phyloP scores from a whole-genome alignment of 2,888 invertebrate genomes.

The Chloromyia formosa region DNA sequence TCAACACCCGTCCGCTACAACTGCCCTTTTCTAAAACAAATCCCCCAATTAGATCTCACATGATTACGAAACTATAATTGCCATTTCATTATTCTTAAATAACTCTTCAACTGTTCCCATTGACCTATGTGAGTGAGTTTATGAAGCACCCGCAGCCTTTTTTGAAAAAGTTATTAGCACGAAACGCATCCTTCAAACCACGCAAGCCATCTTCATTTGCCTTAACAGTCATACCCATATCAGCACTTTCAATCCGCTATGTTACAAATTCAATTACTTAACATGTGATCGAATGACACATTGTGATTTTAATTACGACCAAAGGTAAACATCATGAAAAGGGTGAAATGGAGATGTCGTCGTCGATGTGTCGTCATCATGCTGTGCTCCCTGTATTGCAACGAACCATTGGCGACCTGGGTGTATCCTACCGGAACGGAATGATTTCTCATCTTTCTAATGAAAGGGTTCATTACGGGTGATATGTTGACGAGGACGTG shows the following conservation, averaged over 20 bases:
- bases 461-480: constrained; percentile 45
- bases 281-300: constrained; percentile 35
- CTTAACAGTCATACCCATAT: constrained; percentile 7
- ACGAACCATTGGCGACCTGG: constrained; percentile 6
- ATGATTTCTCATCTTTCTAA: constrained; percentile 41
- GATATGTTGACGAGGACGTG: constrained; percentile 11
- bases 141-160: too few relatives aligned
- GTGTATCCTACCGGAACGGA: constrained; percentile 26
- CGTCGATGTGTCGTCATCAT: constrained; percentile 25
- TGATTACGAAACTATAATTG: too few relatives aligned
- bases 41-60: too few relatives aligned
- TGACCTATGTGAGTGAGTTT: too few relatives aligned
- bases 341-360: constrained; percentile 39
- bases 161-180: constrained; percentile 14
- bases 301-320: constrained; percentile 43
- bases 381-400: neutral
- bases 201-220: neutral
- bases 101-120: too few relatives aligned
- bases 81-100: too few relatives aligned
- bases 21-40: too few relatives aligned
- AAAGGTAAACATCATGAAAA: constrained; percentile 32
- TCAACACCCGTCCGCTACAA: too few relatives aligned
- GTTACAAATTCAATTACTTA: constrained; percentile 40
- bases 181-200: too few relatives aligned
- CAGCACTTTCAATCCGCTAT: neutral